Conservation (phyloP, 2,113 vertebrate species). For the Cyprinodon variegatus region DNA sequence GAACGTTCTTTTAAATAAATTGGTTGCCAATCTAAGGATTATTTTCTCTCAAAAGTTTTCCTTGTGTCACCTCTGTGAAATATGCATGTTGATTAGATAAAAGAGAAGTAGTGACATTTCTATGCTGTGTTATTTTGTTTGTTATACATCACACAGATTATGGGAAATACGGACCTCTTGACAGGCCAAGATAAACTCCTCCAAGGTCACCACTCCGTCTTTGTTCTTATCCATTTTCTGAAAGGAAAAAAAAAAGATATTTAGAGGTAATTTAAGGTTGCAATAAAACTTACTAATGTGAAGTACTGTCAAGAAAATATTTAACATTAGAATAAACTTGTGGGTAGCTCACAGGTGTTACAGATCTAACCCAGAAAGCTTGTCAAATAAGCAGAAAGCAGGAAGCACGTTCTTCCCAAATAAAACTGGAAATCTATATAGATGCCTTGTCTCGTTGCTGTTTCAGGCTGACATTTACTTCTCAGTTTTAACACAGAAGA, state of each 20-base stretch:
- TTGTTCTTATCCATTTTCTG: slow-evolving; percentile 99
- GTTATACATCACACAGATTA: neutral
- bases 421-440: neutral
- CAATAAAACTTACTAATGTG: neutral
- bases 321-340: neutral
- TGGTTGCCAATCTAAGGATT: no score
- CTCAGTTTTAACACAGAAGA: neutral
- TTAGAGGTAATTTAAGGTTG: neutral
- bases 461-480: neutral
- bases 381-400: neutral
- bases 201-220: slow-evolving; percentile 96
- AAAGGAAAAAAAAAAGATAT: slow-evolving; percentile 19
- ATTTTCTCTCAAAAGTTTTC: no score
- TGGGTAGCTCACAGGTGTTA: neutral
- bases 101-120: neutral
- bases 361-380: neutral
- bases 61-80: no score
- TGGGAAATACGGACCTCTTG: slow-evolving; percentile 87
- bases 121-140: neutral
- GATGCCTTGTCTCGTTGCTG: neutral
- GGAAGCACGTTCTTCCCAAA: neutral
- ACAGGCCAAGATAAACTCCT: slow-evolving; percentile 95
- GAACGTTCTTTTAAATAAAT: no score
- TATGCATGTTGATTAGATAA: neutral
- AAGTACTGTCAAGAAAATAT: neutral